phyloP scores from a whole-genome alignment of 2,797 vertebrate species.

The Acestrorhynchus altus region DNA sequence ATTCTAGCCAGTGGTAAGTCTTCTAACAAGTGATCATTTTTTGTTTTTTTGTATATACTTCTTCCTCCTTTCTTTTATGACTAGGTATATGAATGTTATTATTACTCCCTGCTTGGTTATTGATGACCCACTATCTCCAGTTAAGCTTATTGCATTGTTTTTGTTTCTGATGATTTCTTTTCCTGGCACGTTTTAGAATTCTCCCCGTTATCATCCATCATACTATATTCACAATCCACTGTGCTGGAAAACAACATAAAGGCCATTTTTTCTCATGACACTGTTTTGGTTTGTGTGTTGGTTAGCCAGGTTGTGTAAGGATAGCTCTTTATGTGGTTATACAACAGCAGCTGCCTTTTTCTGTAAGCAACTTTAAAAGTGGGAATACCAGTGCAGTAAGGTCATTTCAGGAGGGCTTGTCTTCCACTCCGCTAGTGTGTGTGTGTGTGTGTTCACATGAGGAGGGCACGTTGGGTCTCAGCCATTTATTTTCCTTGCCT shows the following conservation, averaged over 20 bases:
- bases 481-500: slow-evolving; percentile 63
- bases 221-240: background rate
- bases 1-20: too few species aligned
- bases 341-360: background rate
- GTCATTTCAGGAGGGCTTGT: background rate
- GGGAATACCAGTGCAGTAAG: background rate
- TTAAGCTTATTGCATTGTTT: slow-evolving; percentile 79
- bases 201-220: slow-evolving; percentile 75
- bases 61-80: background rate
- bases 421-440: background rate
- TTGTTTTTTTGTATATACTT: background rate
- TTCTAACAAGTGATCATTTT: background rate
- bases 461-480: slow-evolving; percentile 33
- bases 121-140: slow-evolving; percentile 69
- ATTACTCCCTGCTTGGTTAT: slow-evolving; percentile 61
- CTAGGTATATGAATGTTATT: slow-evolving; percentile 31
- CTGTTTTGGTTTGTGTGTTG: background rate
- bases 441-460: slow-evolving; percentile 1
- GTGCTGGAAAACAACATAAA: slow-evolving; percentile 22
- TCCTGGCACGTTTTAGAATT: slow-evolving; percentile 66
- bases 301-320: background rate
- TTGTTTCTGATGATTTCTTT: slow-evolving; percentile 69
- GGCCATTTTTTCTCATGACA: slow-evolving; percentile 14
- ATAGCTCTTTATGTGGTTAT: slow-evolving; percentile 8
- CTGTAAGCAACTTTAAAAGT: background rate